Evolutionary conservation across 2,113 vertebrate species (phyloP), one percentile per base, ranked within the genome.

Genomic region (Girardinichthys multiradiatus): DNA sequence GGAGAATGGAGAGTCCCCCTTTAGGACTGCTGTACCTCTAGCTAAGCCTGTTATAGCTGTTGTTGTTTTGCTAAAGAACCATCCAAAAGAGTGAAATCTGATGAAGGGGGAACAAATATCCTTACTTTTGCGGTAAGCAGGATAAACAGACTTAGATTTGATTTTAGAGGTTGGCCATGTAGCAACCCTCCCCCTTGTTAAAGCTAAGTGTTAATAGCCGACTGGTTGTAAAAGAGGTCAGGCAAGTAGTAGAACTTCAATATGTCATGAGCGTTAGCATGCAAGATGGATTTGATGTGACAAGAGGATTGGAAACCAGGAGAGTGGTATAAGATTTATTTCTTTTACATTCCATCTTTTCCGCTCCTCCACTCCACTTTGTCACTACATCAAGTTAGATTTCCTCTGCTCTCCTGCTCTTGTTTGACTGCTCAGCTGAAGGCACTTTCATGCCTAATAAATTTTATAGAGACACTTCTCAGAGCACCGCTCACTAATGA

Each of bases 381-480:
- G 68, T 82, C 57, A 68, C 71, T 42, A 82, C 58, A 33, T 64
- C 58, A 75, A 57, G 74, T 71, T 63, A 27, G 58, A 35, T 79
- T 67, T 75, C 64, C 74, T 73, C 64, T 68, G 68, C 58, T 61
- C 60, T 70, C 60, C 51, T 71, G 24, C 48, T 37, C 21, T 31
- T 15, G 13, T 72, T 48, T 73, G 73, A 75, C 64, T 63, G 65
- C 79, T 61, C 73, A 64, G 58, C 89, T 86, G 77, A 88, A 94
- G 86, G 82, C 74, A 61, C 90, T 91, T 94, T 91, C 94, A 95
- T 86, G 92, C 85, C 92, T 89, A 86, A 90, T 94, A 95, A 91
- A 94, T 91, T 92, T 95, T 86, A 94, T 85, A 77, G 86, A 88
- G 68, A 90, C 86, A 88, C 90, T 87, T 82, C 83, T 80, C 74